A percentile compares a stretch with the other conserved stretches of the same genome.
Conservation (phyloP, 2,888 invertebrate species). For the Ophion obscuratus region DNA sequence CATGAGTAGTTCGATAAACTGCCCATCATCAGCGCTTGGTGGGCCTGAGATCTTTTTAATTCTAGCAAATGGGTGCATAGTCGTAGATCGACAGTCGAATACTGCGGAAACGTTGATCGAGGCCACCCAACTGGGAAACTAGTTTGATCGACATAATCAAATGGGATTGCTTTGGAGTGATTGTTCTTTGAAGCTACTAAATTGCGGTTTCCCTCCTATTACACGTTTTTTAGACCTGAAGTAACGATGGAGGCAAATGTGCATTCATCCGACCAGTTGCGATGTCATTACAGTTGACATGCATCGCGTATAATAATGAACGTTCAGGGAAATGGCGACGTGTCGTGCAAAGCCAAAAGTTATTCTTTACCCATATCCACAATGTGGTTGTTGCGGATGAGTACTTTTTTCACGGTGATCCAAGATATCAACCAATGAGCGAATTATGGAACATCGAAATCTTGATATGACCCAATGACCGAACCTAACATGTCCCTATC, state of each 20-base stretch:
- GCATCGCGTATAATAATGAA: too few relatives aligned
- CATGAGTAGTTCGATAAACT: too few relatives aligned
- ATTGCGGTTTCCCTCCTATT: not conserved
- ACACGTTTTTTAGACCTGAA: not conserved
- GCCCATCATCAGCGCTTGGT: not conserved
- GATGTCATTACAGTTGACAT: too few relatives aligned
- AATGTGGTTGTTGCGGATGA: too few relatives aligned
- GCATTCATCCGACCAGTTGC: not conserved
- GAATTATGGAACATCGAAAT: too few relatives aligned
- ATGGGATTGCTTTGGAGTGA: not conserved
- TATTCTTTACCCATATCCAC: too few relatives aligned
- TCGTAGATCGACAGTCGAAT: not conserved
- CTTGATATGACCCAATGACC: too few relatives aligned
- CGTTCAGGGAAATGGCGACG: too few relatives aligned
- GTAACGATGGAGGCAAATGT: not conserved
- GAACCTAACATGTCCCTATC: too few relatives aligned
- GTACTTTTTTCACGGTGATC: too few relatives aligned
- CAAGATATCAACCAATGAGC: too few relatives aligned
- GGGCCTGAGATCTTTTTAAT: slow-evolving; percentile 20
- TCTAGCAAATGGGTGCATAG: not conserved
- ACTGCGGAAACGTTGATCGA: not conserved
- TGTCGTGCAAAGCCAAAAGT: too few relatives aligned
- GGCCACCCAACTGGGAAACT: not conserved
- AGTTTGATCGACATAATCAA: not conserved
- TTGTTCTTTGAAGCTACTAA: not conserved